These are phyloP conservation scores for Unio delphinus DNA, from an alignment of 2,888 invertebrate genomes.

Conservation along the genomic window DNA sequence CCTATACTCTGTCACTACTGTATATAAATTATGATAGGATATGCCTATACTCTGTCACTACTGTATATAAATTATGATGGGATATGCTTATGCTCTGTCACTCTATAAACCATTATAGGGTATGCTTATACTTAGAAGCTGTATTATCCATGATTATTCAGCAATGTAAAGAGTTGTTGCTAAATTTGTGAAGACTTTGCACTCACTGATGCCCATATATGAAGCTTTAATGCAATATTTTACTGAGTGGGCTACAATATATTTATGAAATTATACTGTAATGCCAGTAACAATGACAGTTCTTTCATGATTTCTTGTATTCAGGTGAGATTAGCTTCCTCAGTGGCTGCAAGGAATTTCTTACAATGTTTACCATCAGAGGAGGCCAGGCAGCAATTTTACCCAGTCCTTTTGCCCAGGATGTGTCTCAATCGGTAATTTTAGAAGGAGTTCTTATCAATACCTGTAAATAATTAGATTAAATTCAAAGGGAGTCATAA, in stretches of 20 bases:
- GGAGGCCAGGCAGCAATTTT: conserved; percentile 71
- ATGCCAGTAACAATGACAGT: background rate
- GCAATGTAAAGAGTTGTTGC: background rate
- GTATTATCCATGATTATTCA: background rate
- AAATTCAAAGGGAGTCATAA: too few relatives aligned
- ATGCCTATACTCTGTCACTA: too few relatives aligned
- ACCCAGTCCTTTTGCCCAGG: conserved; percentile 72
- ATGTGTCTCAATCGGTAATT: conserved; percentile 75
- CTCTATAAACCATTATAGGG: background rate
- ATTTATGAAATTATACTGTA: background rate
- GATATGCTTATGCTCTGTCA: too few relatives aligned
- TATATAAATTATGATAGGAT: too few relatives aligned
- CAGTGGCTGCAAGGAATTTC: conserved; percentile 74
- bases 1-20: too few relatives aligned
- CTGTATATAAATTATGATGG: too few relatives aligned
- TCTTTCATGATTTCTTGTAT: background rate
- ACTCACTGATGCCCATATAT: too few relatives aligned
- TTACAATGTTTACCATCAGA: conserved; percentile 70
- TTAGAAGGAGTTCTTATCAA: background rate
- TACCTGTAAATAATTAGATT: too few relatives aligned
- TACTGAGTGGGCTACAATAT: background rate
- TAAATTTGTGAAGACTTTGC: too few relatives aligned
- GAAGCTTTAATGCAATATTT: too few relatives aligned
- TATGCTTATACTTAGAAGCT: background rate
- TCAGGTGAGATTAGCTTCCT: conserved; percentile 74